These are phyloP conservation scores for Grus americana DNA, from an alignment of 2,113 vertebrate species.

Conservation along the genomic window DNA sequence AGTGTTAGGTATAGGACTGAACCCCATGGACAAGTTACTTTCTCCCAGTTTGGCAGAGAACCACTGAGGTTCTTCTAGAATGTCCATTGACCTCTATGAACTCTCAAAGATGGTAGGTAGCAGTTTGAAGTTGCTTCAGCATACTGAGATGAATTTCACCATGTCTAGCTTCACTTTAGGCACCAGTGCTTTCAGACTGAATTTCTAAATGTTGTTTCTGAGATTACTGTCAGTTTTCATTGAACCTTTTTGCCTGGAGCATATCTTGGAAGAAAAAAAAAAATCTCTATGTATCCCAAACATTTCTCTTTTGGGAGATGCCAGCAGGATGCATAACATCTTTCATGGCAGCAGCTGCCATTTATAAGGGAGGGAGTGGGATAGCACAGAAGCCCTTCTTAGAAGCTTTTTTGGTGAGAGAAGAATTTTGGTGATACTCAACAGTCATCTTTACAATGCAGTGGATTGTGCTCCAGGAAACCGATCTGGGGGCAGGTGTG, in stretches of 20 bases:
- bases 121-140: neutral
- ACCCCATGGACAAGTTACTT: fast-evolving
- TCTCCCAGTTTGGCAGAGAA: neutral
- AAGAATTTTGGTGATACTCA: neutral
- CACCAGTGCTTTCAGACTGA: neutral
- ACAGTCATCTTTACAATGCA: neutral
- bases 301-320: neutral
- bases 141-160: neutral
- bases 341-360: neutral
- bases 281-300: neutral
- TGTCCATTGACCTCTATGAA: neutral
- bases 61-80: neutral
- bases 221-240: neutral
- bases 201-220: neutral
- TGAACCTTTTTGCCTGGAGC: neutral
- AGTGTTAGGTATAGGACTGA: neutral
- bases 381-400: neutral
- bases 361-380: neutral
- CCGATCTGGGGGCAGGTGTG: neutral
- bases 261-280: neutral
- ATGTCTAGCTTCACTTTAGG: neutral
- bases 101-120: neutral
- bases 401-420: neutral
- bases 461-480: neutral
- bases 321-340: neutral